Percentiles rank a stretch among this genome's conserved stretches.
These are phyloP conservation scores for Caenorhabditis drosophilae DNA, from an alignment of 2,888 invertebrate species.

Conservation along the genomic window DNA sequence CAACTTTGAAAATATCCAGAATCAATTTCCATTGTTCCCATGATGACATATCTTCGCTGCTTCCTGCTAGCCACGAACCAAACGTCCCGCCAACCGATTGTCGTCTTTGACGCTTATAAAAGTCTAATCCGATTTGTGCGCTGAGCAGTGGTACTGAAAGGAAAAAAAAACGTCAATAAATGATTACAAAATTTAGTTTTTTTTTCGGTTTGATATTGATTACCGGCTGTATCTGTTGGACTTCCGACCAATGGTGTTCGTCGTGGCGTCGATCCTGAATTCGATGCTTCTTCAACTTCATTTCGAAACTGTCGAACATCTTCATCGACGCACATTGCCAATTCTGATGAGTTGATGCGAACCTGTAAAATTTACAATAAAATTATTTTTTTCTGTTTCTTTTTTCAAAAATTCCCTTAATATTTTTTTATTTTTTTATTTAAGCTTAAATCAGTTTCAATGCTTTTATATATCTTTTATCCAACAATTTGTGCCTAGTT, in stretches of 20 bases:
- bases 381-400: slow-evolving; percentile 1
- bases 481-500: no score
- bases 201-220: no score
- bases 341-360: slow-evolving; percentile 61
- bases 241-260: slow-evolving; percentile 29
- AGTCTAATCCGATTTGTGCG: slow-evolving; percentile 60
- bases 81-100: slow-evolving; percentile 15
- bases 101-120: slow-evolving; percentile 47
- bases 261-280: slow-evolving; percentile 25
- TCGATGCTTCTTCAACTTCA: slow-evolving; percentile 46
- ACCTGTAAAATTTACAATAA: slow-evolving; percentile 40
- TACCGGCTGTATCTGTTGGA: slow-evolving; percentile 42
- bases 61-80: slow-evolving; percentile 9
- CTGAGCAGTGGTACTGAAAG: slow-evolving; percentile 47
- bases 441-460: not conserved
- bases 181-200: no score
- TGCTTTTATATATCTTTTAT: no score
- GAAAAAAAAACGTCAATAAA: no score
- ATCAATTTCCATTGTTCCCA: slow-evolving; percentile 99
- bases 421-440: not conserved
- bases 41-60: slow-evolving; percentile 81
- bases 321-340: slow-evolving; percentile 53
- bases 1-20: slow-evolving; percentile 84
- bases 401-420: slow-evolving; percentile 1
- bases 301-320: slow-evolving; percentile 53